Conservation (phyloP, 2,888 invertebrate species). For the Bugula neritina region DNA sequence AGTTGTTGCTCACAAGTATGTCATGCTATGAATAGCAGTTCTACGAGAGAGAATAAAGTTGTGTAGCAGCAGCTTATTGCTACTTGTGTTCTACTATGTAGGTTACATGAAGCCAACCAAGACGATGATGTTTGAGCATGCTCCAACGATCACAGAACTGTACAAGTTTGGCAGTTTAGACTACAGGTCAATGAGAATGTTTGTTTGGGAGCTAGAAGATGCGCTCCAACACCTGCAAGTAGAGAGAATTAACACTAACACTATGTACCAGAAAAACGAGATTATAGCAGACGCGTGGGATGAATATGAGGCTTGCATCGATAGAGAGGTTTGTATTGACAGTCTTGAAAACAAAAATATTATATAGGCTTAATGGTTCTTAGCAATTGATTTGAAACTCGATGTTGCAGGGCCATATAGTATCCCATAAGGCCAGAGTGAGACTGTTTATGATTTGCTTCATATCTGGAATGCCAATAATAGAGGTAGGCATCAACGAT, state of each 20-base stretch:
- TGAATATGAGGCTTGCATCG: constrained; percentile 50
- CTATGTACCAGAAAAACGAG: constrained; percentile 52
- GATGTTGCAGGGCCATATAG: constrained; percentile 42
- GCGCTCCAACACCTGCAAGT: constrained; percentile 60
- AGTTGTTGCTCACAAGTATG: background rate
- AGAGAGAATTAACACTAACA: constrained; percentile 41
- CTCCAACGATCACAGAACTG: constrained; percentile 86
- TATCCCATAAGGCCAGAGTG: constrained; percentile 80
- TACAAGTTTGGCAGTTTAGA: constrained; percentile 87
- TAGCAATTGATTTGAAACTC: no score
- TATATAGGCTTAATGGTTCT: no score
- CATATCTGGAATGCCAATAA: constrained; percentile 83
- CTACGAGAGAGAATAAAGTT: no score
- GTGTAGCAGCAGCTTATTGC: no score
- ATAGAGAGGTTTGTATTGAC: constrained; percentile 37
- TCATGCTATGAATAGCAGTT: no score
- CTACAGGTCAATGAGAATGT: constrained; percentile 83
- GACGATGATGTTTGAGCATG: constrained; percentile 74
- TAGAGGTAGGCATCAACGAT: constrained; percentile 96
- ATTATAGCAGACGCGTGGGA: constrained; percentile 51
- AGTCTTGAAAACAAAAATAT: no score
- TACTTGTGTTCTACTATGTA: no score
- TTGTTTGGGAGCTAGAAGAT: constrained; percentile 86
- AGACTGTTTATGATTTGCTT: constrained; percentile 92
- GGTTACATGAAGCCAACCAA: constrained; percentile 46